Evolutionary conservation across 2,888 invertebrate genomes (phyloP), one percentile per base, ranked within the genome.

Genomic region (Andrena hattorfiana): DNA sequence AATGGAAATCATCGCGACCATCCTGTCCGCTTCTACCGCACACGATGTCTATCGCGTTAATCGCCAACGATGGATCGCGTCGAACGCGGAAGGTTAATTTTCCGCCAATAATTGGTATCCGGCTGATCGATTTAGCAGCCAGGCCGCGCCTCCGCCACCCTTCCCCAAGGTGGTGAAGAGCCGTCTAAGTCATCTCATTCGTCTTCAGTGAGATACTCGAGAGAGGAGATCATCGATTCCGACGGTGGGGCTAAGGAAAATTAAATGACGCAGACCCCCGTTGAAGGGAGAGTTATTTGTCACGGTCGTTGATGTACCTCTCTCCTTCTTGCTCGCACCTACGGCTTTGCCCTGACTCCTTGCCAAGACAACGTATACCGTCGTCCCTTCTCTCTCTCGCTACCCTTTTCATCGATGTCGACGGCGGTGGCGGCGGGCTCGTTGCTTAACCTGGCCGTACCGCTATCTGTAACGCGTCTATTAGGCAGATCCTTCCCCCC

Each of bases 281-380:
- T 89, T 92, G 92, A 92, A 93, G 92, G 93, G 93, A 91, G 91
- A 91, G 92, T 93, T 94, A 94, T 94, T 94, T 93, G 93, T 94
- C 93, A 92, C 88, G 89, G 87, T 87, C 85, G 90, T 89, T 86
- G 85, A 87, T 83, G 87, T 82, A 74, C 79, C 81, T 81, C 73
- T 81, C 76, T 74, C 72, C 80, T 74, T 83, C 83, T 75, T 74
- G 60, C 83, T 71, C 74, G 83, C 79, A 66, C 71, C 63, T 60
- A 28, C 51, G 32, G 8, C 26, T 35, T 6, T 35, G 20, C 60
- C n/a, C 20, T 35, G 35, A 7, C 64, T 67, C 23, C 32, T 64
- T 54, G 26, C 78, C 30, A 54, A 79, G 48, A 51, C 60, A 32
- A 20, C 16, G 49, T 42, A 30, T 67, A 77, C 71, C 76, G 69